Evolutionary conservation across 2,113 vertebrate genomes (phyloP), one percentile per base, ranked within the genome.

Genomic region (Aspidoscelis tigris): DNA sequence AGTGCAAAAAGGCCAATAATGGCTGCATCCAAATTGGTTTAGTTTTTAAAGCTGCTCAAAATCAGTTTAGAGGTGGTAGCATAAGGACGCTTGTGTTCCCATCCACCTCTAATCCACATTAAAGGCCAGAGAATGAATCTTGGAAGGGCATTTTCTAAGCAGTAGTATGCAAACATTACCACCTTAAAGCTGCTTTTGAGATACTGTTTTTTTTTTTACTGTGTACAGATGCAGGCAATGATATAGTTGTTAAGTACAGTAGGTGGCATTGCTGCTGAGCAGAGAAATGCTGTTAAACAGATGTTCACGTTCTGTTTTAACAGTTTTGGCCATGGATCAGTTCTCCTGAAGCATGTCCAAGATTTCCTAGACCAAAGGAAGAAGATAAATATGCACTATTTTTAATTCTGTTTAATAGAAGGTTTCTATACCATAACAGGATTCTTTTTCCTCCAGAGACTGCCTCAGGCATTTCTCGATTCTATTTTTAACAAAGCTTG

Each of bases 361-460:
- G 64, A 78, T 75, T 87, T 87, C 74, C 81, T 83, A 75, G 76
- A 61, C 81, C 61, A 83, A 79, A 83, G 69, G 64, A 58, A 47
- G 47, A 76, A 76, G 78, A 76, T 80, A 85, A 85, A 85, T 85
- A 80, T 74, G 83, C 50, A 80, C 84, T 86, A 81, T 81, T 86
- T 86, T 78, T 82, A 82, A 73, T 82, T 78, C 68, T 82, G 80
- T 86, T 78, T 75, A 79, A 78, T 78, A 87, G 76, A 61, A 22
- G 26, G 44, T 87, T 83, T 83, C 85, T 83, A 83, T 72, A 73
- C 80, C 68, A 72, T 82, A 86, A 72, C 53, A 86, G 85, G 85
- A 82, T 72, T 86, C 58, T 82, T 22, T 82, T 83, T 53, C 44
- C 69, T 68, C 69, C 69, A 83, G 76, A 83, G 50, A n/a, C 58